These are phyloP conservation scores for Bombylius discolor DNA, from an alignment of 2,888 invertebrate species.

Conservation along the genomic window DNA sequence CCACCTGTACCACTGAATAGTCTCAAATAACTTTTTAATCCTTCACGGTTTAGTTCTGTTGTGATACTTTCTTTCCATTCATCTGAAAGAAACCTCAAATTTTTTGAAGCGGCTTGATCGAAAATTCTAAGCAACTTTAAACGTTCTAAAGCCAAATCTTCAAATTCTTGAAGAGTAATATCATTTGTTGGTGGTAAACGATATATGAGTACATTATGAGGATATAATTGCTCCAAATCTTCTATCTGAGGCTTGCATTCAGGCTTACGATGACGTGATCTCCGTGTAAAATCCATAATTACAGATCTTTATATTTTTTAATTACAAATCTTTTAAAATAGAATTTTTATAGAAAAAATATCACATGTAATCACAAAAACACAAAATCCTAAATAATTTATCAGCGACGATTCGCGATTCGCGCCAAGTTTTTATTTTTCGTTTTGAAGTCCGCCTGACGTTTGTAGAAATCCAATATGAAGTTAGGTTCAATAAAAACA, in stretches of 20 bases:
- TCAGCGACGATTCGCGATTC: too few relatives aligned
- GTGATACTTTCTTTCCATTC: conserved; percentile 55
- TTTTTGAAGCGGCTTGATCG: conserved; percentile 57
- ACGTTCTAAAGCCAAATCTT: conserved; percentile 73
- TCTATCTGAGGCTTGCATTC: conserved; percentile 26
- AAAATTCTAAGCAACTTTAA: conserved; percentile 64
- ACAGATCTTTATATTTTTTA: too few relatives aligned
- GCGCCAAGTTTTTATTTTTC: too few relatives aligned
- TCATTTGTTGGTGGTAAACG: conserved; percentile 57
- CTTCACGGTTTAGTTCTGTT: conserved; percentile 52
- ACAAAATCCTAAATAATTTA: too few relatives aligned
- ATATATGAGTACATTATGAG: conserved; percentile 70
- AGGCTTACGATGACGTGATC: conserved; percentile 18
- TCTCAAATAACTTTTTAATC: conserved; percentile 49
- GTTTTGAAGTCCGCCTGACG: too few relatives aligned
- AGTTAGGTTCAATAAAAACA: too few relatives aligned
- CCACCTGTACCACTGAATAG: conserved; percentile 45
- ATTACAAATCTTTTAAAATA: too few relatives aligned
- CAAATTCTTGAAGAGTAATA: conserved; percentile 71
- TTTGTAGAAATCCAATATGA: too few relatives aligned
- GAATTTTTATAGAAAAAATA: too few relatives aligned
- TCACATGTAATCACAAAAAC: too few relatives aligned
- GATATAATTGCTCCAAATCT: conserved; percentile 46
- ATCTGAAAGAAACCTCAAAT: conserved; percentile 46
- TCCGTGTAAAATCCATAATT: conserved; percentile 25